phyloP scores from a whole-genome alignment of 2,797 vertebrate genomes.

The Thunnus albacares region DNA sequence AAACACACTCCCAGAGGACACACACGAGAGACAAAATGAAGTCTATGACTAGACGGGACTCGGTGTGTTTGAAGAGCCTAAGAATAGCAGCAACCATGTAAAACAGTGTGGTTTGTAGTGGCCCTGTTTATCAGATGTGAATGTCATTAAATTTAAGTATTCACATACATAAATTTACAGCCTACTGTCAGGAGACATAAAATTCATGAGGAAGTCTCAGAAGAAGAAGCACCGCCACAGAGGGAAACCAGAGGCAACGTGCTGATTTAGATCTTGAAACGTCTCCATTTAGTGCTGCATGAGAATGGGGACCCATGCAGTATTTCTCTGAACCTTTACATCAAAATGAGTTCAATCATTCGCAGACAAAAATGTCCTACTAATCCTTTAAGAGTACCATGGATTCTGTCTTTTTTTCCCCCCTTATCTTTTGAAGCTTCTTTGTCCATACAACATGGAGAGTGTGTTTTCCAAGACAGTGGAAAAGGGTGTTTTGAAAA shows the following conservation, averaged over 20 bases:
- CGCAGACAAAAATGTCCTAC: background rate
- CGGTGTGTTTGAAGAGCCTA: constrained; percentile 37
- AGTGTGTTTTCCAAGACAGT: background rate
- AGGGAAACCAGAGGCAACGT: constrained; percentile 17
- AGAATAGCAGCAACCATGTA: constrained; percentile 54
- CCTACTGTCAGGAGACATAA: constrained; percentile 27
- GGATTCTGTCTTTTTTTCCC: background rate
- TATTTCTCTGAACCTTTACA: constrained; percentile 13
- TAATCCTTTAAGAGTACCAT: background rate
- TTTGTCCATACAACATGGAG: background rate
- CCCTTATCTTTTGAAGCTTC: background rate
- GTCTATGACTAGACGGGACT: constrained; percentile 25
- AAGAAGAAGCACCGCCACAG: constrained; percentile 5
- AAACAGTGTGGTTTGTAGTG: constrained; percentile 33
- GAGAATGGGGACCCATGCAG: background rate
- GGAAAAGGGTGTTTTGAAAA: background rate
- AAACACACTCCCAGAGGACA: constrained; percentile 40
- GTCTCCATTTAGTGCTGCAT: constrained; percentile 20
- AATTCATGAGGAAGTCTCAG: constrained; percentile 36
- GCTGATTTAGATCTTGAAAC: constrained; percentile 28
- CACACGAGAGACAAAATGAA: constrained; percentile 20
- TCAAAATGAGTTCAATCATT: constrained; percentile 5
- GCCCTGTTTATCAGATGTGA: constrained; percentile 52
- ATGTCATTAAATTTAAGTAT: constrained; percentile 51
- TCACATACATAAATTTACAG: constrained; percentile 47